Percentiles rank a stretch among this genome's conserved stretches.
phyloP scores from a whole-genome alignment of 2,113 vertebrate species.

The Brachyistius frenatus region DNA sequence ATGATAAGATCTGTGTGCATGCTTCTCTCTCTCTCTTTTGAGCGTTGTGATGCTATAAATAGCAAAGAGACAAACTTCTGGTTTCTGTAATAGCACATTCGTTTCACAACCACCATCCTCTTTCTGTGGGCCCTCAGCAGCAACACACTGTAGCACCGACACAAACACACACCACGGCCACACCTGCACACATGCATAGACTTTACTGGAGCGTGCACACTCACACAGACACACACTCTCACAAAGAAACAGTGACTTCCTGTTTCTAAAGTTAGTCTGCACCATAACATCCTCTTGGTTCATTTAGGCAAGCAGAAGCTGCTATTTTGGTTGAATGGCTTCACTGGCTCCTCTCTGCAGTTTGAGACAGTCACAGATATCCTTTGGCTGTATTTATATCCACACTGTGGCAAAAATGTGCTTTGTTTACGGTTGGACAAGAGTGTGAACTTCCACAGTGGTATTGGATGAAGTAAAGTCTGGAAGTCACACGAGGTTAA shows the following conservation, averaged over 20 bases:
- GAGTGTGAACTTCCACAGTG: conserved; percentile 26
- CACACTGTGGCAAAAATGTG: conserved; percentile 32
- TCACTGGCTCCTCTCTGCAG: conserved; percentile 43
- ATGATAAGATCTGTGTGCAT: conserved; percentile 57
- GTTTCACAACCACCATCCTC: conserved; percentile 80
- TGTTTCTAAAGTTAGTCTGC: conserved; percentile 84
- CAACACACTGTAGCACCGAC: conserved; percentile 42
- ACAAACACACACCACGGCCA: conserved; percentile 16
- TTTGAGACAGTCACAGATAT: conserved; percentile 56
- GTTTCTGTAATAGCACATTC: conserved; percentile 79
- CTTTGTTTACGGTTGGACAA: conserved; percentile 59
- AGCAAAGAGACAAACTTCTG: conserved; percentile 79
- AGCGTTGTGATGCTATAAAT: conserved; percentile 73
- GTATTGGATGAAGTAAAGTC: conserved; percentile 35
- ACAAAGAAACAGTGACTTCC: conserved; percentile 79
- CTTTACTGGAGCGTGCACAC: background rate
- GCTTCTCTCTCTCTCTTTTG: conserved; percentile 56
- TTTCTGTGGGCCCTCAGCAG: conserved; percentile 70
- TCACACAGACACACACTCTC: conserved; percentile 11
- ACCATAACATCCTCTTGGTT: conserved; percentile 82
- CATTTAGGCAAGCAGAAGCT: conserved; percentile 77
- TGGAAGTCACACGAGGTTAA: conserved; percentile 52
- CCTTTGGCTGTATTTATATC: conserved; percentile 52
- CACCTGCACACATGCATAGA: conserved; percentile 29
- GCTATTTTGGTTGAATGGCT: conserved; percentile 79